Percentiles rank a stretch among this genome's conserved stretches.
Conservation (phyloP, 2,797 vertebrate species). For the Enteromius anoplus region DNA sequence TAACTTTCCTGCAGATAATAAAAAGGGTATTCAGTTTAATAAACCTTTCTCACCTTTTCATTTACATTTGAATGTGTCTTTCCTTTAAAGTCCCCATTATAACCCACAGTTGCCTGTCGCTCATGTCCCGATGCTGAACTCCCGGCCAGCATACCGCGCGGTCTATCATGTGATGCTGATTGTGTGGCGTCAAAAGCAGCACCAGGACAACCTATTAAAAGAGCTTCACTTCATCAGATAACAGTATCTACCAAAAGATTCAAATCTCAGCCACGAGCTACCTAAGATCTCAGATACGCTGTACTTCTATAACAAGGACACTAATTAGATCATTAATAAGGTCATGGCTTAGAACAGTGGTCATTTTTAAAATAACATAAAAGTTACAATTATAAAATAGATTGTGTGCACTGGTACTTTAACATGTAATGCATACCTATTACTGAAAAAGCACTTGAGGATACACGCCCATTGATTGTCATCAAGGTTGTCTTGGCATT, state of each 20-base stretch:
- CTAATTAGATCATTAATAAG: not conserved
- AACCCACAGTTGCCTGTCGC: too few species aligned
- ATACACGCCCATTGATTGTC: not conserved
- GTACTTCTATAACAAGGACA: not conserved
- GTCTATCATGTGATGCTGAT: slow-evolving; percentile 21
- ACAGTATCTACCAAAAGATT: not conserved
- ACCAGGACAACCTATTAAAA: not conserved
- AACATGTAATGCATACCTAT: not conserved
- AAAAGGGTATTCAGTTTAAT: not conserved
- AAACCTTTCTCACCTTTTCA: not conserved
- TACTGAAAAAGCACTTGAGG: not conserved
- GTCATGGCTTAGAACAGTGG: not conserved
- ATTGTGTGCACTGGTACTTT: not conserved
- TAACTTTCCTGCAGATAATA: not conserved
- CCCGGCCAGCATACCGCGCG: too few species aligned
- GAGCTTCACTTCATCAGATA: slow-evolving; percentile 7
- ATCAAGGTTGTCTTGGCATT: not conserved
- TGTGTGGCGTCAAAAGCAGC: not conserved
- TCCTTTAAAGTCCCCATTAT: not conserved
- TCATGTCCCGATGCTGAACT: too few species aligned
- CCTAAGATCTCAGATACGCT: not conserved
- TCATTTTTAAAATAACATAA: not conserved
- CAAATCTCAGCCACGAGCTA: not conserved
- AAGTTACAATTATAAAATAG: not conserved
- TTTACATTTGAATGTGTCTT: not conserved